Evolutionary conservation across 2,113 vertebrate species (phyloP).

Genomic region (Talpa occidentalis): DNA sequence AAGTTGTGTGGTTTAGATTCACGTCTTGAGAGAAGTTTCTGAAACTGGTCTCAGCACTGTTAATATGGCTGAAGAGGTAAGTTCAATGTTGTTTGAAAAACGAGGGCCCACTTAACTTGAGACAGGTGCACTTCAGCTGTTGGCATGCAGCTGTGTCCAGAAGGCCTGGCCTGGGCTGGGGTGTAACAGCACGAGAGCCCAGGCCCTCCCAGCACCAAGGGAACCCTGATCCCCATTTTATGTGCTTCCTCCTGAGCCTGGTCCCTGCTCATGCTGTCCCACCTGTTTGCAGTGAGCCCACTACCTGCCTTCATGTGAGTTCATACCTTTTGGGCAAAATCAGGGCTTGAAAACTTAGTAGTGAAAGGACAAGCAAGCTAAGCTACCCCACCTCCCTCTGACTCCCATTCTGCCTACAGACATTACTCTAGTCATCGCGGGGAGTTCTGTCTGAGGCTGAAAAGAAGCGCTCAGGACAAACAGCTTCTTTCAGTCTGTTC

Average conservation of each 20-base stretch:
- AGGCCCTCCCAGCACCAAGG: neutral
- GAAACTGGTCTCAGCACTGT: conserved; percentile 25
- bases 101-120: neutral
- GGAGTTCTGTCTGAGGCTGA: neutral
- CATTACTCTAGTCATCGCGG: neutral
- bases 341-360: conserved; percentile 24
- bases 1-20: conserved; percentile 33
- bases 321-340: neutral
- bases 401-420: conserved; percentile 20
- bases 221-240: neutral
- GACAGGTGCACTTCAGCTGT: neutral
- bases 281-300: neutral
- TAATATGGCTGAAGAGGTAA: conserved; percentile 8
- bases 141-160: neutral
- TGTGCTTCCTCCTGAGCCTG: neutral
- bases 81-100: conserved; percentile 23
- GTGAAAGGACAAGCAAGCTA: neutral
- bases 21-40: conserved; percentile 40
- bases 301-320: neutral
- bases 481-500: conserved; percentile 47
- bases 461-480: conserved; percentile 58
- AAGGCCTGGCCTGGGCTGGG: neutral
- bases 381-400: neutral
- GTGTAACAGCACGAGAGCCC: neutral
- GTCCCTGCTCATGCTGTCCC: neutral